Percentiles rank a stretch among this genome's conserved stretches.
These are phyloP conservation scores for Drosophila dives DNA, from an alignment of 2,888 invertebrate genomes.

Conservation along the genomic window DNA sequence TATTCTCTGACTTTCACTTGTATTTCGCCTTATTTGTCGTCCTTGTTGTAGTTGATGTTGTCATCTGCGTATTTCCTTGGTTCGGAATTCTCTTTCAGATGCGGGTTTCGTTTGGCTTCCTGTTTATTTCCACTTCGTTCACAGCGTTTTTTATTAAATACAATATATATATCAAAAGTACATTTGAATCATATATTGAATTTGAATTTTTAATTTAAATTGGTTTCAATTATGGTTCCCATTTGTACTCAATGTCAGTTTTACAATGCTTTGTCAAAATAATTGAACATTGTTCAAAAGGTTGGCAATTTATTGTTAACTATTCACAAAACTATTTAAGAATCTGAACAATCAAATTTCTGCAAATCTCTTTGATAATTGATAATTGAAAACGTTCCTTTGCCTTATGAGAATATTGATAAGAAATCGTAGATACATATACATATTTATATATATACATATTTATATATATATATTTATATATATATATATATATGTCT, in stretches of 20 bases:
- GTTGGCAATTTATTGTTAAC: neutral
- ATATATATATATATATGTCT: neutral
- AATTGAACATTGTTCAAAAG: neutral
- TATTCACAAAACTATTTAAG: neutral
- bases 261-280: neutral
- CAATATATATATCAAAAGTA: slow-evolving; percentile 36
- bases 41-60: slow-evolving; percentile 44
- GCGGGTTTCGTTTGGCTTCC: slow-evolving; percentile 72
- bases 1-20: slow-evolving; percentile 35
- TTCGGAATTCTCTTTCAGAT: slow-evolving; percentile 57
- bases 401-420: neutral
- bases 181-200: neutral
- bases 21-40: slow-evolving; percentile 30
- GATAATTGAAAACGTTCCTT: no score
- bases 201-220: neutral
- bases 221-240: neutral
- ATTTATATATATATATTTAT: neutral
- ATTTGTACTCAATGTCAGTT: neutral
- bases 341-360: neutral
- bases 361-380: no score
- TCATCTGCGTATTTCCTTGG: slow-evolving; percentile 73
- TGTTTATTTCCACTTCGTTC: slow-evolving; percentile 60
- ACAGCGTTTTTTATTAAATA: slow-evolving; percentile 27
- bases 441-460: neutral
- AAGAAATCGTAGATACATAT: neutral